Evolutionary conservation across 2,888 invertebrate genomes (phyloP), one percentile per base, ranked within the genome.

Genomic region (Eucera pruinosa): DNA sequence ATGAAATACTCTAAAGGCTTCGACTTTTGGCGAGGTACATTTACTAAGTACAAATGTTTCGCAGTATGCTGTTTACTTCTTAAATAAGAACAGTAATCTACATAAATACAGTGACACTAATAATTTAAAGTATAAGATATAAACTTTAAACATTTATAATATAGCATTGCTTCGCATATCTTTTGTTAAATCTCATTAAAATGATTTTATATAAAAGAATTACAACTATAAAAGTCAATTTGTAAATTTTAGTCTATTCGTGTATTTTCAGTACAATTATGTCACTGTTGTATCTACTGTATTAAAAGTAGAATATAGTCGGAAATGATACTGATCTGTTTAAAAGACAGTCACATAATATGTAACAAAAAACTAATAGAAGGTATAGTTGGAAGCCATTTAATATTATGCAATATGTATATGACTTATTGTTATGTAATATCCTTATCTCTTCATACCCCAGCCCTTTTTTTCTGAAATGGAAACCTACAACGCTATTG

Each of bases 21-120:
- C 18, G 48, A 36, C 45, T 52, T 39, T 50, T 55, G 67, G 67
- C 71, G 71, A 82, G 74, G 76, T 78, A 85, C 81, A 54, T 68
- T 85, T 62, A 72, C 69, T 85, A 85, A 85, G 85, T 85, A 85
- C 85, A 85, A 81, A 80, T 65, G 70, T 77, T 80, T 33, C 62
- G 50, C 66, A 66, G 41, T 41, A 64, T 47, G 55, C 25, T 50
- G 23, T 33, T 69, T 6, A 33, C 7, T 41, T 57, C 50, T 45
- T 52, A 62, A 60, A 71, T 60, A 64, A 48, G 55, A 64, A 25
- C 47, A 70, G 43, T 60, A 74, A 69, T 68, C 23, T 64, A 70
- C 50, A 62, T 76, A 76, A 78, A 62, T 68, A 64, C 23, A 48
- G 25, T 23, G 15, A 65, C 48, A 54, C 18, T 57, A 60, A 60